These are phyloP conservation scores for Mormoops blainvillei DNA, from an alignment of 2,113 vertebrate species.

Conservation along the genomic window DNA sequence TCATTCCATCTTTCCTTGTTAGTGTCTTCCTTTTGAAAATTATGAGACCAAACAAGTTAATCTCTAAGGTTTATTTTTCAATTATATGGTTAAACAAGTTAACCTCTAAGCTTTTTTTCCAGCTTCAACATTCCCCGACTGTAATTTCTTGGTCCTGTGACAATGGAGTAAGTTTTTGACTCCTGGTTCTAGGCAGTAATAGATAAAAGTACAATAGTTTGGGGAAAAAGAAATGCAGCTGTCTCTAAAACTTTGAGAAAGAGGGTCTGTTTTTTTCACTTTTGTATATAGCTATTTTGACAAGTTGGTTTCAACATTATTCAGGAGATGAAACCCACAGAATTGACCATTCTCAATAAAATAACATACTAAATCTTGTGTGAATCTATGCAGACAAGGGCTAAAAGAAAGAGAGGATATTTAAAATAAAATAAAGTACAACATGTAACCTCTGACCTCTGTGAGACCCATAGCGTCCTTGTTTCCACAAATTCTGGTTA, in stretches of 20 bases:
- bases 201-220: neutral
- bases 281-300: neutral
- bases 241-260: neutral
- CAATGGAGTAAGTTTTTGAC: neutral
- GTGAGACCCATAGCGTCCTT: neutral
- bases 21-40: neutral
- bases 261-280: neutral
- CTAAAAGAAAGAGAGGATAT: neutral
- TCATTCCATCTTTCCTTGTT: neutral
- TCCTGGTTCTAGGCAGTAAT: neutral
- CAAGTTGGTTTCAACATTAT: neutral
- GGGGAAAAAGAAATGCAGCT: neutral
- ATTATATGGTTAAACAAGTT: neutral
- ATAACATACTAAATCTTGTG: neutral
- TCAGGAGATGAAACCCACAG: neutral
- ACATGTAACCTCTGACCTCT: neutral
- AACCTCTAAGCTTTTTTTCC: neutral
- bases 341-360: neutral
- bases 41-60: neutral
- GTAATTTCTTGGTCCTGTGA: neutral
- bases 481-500: slow-evolving; percentile 34
- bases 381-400: neutral
- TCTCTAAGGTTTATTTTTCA: neutral
- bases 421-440: neutral
- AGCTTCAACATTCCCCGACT: neutral